Conservation (phyloP, 2,113 vertebrate species). For the Genyomyrus donnyi region DNA sequence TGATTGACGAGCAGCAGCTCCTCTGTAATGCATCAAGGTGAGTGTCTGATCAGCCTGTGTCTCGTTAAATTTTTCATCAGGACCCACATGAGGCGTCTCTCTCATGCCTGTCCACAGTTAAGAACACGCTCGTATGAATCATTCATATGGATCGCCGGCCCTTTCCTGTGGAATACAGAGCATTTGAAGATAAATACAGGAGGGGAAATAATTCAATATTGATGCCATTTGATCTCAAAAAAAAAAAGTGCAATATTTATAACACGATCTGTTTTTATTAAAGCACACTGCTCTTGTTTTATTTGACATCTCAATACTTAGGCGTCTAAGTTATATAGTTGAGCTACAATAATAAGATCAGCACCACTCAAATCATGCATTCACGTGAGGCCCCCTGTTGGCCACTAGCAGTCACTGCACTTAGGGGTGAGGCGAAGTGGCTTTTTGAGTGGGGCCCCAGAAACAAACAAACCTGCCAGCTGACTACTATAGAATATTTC, state of each 20-base stretch:
- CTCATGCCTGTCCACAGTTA: constrained; percentile 42
- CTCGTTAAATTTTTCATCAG: constrained; percentile 15
- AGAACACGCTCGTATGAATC: constrained; percentile 30
- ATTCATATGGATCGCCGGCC: constrained; percentile 20
- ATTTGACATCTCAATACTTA: not conserved
- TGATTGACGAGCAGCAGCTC: not conserved
- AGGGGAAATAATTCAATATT: not conserved
- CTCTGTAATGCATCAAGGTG: not conserved
- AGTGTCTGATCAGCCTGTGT: not conserved
- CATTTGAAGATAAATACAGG: not conserved
- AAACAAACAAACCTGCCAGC: not conserved
- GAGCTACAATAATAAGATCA: not conserved
- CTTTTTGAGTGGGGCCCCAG: not conserved
- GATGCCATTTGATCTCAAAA: not conserved
- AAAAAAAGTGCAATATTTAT: not conserved
- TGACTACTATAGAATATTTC: not conserved
- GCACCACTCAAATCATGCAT: not conserved
- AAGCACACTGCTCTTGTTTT: not conserved
- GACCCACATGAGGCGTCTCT: constrained; percentile 41
- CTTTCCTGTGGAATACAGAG: constrained; percentile 37
- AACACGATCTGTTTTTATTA: constrained; percentile 33
- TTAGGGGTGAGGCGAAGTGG: not conserved
- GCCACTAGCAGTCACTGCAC: not conserved
- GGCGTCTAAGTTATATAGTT: not conserved
- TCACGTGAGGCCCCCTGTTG: not conserved